Conservation (phyloP, 1,140 invertebrate species). For the Leptinotarsa texana region DNA sequence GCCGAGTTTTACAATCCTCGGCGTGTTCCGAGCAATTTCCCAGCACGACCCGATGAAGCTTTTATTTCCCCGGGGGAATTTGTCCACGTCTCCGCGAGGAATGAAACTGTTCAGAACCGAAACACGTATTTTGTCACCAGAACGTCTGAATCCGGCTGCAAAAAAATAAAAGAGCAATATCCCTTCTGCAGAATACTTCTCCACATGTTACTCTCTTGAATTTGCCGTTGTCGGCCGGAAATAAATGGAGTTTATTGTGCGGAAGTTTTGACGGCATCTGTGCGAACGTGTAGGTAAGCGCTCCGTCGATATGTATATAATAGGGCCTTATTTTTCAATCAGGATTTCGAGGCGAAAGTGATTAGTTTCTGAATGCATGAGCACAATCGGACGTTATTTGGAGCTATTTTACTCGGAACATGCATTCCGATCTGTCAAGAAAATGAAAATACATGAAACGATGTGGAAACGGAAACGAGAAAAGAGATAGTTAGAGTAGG, state of each 20-base stretch:
- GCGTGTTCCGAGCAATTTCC: constrained; percentile 52
- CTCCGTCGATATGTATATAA: background rate
- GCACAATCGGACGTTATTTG: too few species aligned
- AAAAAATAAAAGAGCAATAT: constrained; percentile 33
- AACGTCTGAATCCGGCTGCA: constrained; percentile 44
- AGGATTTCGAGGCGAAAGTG: background rate
- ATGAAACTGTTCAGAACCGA: constrained; percentile 48
- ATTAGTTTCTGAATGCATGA: too few species aligned
- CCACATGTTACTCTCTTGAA: constrained; percentile 32
- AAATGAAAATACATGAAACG: too few species aligned
- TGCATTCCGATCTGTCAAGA: too few species aligned
- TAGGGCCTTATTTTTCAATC: background rate
- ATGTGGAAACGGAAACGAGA: too few species aligned
- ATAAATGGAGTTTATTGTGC: constrained; percentile 23
- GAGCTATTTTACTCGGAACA: too few species aligned
- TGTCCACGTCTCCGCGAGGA: constrained; percentile 44
- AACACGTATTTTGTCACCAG: constrained; percentile 49
- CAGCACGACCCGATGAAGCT: constrained; percentile 48
- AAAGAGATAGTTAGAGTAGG: too few species aligned
- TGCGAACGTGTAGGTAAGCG: background rate
- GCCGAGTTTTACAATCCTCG: constrained; percentile 44
- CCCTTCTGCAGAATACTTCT: constrained; percentile 37
- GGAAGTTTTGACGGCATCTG: constrained; percentile 16
- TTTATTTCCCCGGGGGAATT: constrained; percentile 52
- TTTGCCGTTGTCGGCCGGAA: background rate